A percentile compares a stretch with the other conserved stretches of the same genome.
Evolutionary conservation across 1,140 invertebrate species (phyloP).

Genomic region (Aphelinus atriplicis): DNA sequence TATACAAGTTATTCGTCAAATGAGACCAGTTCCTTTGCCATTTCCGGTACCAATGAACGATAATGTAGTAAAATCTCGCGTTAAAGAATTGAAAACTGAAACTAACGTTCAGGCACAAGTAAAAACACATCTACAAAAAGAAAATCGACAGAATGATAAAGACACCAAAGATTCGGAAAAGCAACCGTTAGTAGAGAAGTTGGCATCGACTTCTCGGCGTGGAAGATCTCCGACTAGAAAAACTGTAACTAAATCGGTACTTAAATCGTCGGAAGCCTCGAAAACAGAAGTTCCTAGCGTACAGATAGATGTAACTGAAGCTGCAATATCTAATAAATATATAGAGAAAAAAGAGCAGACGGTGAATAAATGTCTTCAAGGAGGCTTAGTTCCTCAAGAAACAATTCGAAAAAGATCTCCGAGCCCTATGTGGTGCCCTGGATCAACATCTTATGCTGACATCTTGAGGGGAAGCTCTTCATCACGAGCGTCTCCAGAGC

Average conservation of each 20-base stretch:
- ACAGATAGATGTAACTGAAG: constrained; percentile 36
- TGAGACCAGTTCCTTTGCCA: constrained; percentile 21
- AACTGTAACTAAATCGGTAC: constrained; percentile 15
- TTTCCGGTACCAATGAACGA: background rate
- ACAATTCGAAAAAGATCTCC: constrained; percentile 67
- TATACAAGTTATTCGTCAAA: constrained; percentile 48
- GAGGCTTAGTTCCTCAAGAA: constrained; percentile 50
- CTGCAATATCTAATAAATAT: background rate
- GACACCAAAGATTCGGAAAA: background rate
- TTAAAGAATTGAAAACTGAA: constrained; percentile 26
- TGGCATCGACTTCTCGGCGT: constrained; percentile 35
- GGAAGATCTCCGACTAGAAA: constrained; percentile 56
- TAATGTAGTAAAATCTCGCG: constrained; percentile 1
- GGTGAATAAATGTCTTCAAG: constrained; percentile 2
- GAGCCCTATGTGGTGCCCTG: constrained; percentile 78
- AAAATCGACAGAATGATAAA: constrained; percentile 16
- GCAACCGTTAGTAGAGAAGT: constrained; percentile 12
- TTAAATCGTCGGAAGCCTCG: constrained; percentile 21
- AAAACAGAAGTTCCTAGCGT: constrained; percentile 32
- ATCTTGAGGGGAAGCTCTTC: constrained; percentile 72
- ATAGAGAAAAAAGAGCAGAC: background rate
- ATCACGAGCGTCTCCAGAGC: constrained; percentile 44
- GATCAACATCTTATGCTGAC: constrained; percentile 80
- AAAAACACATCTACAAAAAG: constrained; percentile 29
- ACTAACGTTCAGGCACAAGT: constrained; percentile 22